Evolutionary conservation across 2,797 vertebrate species (phyloP).

Genomic region (Danionella dracula): DNA sequence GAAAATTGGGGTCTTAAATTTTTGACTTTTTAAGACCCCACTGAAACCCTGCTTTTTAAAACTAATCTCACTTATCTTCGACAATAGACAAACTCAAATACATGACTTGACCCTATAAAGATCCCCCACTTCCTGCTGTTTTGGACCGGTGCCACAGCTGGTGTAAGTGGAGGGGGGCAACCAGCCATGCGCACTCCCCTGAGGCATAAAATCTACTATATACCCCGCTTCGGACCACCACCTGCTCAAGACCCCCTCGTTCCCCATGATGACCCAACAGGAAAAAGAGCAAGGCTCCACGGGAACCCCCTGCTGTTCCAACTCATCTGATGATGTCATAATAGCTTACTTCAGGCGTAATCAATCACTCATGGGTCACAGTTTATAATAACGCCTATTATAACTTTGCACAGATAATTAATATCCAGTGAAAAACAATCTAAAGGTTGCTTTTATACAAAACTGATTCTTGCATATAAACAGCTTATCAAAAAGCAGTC

Average conservation of each 20-base stretch:
- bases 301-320: neutral
- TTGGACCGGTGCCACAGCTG: conserved; percentile 26
- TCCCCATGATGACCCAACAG: conserved; percentile 1
- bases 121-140: neutral
- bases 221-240: neutral
- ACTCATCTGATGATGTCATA: conserved; percentile 24
- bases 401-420: too few species aligned
- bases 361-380: neutral
- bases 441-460: too few species aligned
- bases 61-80: too few species aligned
- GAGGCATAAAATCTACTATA: conserved; percentile 2
- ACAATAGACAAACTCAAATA: too few species aligned
- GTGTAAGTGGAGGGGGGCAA: conserved; percentile 9
- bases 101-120: too few species aligned
- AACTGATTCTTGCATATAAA: too few species aligned
- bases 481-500: too few species aligned
- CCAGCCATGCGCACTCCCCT: conserved; percentile 15
- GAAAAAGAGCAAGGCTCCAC: neutral
- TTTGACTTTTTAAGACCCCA: too few species aligned
- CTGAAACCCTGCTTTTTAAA: too few species aligned
- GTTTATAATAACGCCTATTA: neutral
- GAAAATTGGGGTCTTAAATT: too few species aligned
- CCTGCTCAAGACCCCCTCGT: conserved; percentile 3
- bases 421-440: too few species aligned
- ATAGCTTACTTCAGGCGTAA: conserved; percentile 16